These are phyloP conservation scores for Aythya baeri DNA, from an alignment of 2,113 vertebrate species.

Conservation along the genomic window DNA sequence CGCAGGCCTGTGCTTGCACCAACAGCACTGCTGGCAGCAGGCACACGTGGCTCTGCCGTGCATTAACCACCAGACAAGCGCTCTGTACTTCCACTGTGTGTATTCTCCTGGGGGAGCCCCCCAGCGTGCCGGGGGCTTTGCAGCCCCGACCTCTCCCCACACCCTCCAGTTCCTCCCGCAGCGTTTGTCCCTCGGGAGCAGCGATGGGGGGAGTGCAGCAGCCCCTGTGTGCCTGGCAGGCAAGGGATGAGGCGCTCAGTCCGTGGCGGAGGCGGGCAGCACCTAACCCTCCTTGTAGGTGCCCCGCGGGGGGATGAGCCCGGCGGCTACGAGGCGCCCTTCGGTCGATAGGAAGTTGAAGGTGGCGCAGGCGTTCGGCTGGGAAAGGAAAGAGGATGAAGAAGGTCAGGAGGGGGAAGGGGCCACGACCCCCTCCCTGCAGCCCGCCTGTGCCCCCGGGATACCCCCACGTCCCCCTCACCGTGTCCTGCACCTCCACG, in stretches of 20 bases:
- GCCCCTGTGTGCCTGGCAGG: not conserved
- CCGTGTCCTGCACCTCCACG: conserved; percentile 95
- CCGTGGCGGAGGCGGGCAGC: fast-evolving
- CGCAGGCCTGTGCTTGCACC: not conserved
- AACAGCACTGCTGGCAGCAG: not conserved
- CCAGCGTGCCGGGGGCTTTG: fast-evolving
- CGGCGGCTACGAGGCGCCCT: conserved; percentile 83
- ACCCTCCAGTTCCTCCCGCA: not conserved
- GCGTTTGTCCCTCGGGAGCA: fast-evolving
- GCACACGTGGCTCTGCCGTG: fast-evolving
- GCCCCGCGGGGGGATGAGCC: conserved; percentile 85
- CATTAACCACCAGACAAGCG: not conserved
- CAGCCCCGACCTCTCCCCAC: fast-evolving
- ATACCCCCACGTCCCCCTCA: conserved; percentile 52
- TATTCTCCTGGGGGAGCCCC: not conserved
- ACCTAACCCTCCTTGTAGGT: not conserved
- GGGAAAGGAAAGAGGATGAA: conserved; percentile 4
- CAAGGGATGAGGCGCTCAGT: not conserved
- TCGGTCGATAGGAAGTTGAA: conserved; percentile 94
- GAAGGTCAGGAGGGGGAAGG: not conserved
- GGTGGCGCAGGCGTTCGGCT: conserved; percentile 95
- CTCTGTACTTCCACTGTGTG: not conserved
- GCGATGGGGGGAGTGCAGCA: fast-evolving
- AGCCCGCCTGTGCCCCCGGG: fast-evolving
- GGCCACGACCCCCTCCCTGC: not conserved